Conservation (phyloP, 2,797 vertebrate species). For the Chromobotia macracanthus region DNA sequence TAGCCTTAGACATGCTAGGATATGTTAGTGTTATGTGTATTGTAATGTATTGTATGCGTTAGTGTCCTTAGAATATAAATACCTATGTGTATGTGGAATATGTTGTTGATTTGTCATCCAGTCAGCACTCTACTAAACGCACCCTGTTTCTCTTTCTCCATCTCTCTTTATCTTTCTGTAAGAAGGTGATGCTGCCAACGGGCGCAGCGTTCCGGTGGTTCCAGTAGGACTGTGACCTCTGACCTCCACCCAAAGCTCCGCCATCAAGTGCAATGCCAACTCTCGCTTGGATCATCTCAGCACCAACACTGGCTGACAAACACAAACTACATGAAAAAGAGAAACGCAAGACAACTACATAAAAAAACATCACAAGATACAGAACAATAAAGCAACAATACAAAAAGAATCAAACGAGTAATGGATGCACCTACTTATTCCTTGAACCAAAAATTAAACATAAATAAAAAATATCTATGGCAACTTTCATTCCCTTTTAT, state of each 20-base stretch:
- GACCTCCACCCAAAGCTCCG: constrained; percentile 81
- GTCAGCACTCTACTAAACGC: constrained; percentile 28
- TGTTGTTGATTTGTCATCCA: constrained; percentile 1
- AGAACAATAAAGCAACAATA: constrained; percentile 58
- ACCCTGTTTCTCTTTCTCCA: constrained; percentile 42
- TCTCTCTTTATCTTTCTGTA: constrained; percentile 79
- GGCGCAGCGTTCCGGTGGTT: constrained; percentile 99
- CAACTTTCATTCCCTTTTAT: constrained; percentile 99
- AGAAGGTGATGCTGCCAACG: constrained; percentile 99
- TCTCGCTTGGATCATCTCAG: constrained; percentile 89
- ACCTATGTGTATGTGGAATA: background rate
- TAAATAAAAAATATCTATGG: constrained; percentile 88
- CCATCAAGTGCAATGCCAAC: constrained; percentile 99
- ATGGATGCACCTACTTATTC: constrained; percentile 95
- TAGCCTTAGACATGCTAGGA: too few relatives aligned
- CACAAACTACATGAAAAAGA: constrained; percentile 62
- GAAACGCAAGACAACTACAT: constrained; percentile 51
- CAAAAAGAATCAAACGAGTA: constrained; percentile 73
- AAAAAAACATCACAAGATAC: constrained; percentile 51
- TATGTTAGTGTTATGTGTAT: too few relatives aligned
- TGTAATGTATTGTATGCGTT: too few relatives aligned
- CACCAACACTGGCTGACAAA: constrained; percentile 88
- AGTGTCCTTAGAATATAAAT: too few relatives aligned
- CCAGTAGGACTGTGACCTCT: constrained; percentile 86
- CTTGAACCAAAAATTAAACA: constrained; percentile 98